Evolutionary conservation across 2,888 invertebrate genomes (phyloP).

Genomic region (Acanthopleura granulata): DNA sequence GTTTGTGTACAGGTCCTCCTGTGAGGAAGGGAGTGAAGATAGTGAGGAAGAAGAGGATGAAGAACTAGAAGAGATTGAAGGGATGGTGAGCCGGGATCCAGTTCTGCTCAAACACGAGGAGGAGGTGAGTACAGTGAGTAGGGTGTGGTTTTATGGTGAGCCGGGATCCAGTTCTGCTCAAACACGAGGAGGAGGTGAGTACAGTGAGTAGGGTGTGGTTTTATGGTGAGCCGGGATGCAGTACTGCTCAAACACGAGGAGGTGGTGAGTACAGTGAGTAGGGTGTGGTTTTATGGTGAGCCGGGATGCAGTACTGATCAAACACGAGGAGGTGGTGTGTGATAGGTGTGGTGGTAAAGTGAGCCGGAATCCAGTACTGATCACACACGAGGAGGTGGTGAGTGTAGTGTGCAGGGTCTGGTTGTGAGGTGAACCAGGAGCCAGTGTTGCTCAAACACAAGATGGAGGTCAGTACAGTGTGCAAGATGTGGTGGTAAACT

Average conservation of each 20-base stretch:
- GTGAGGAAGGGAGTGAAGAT: constrained; percentile 38
- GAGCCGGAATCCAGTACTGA: too few relatives aligned
- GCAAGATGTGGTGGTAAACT: too few relatives aligned
- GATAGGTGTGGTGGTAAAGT: too few relatives aligned
- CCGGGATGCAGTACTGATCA: constrained; percentile 20
- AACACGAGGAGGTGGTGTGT: constrained; percentile 34
- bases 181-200: constrained; percentile 36
- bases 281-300: too few relatives aligned
- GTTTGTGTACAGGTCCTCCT: background rate
- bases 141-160: too few relatives aligned
- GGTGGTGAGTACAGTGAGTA: constrained; percentile 29
- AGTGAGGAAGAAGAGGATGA: constrained; percentile 71
- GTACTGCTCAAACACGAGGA: constrained; percentile 29
- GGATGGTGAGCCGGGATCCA: constrained; percentile 7
- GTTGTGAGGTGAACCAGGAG: too few relatives aligned
- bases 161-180: constrained; percentile 20
- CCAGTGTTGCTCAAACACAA: too few relatives aligned
- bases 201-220: too few relatives aligned
- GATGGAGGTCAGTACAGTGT: too few relatives aligned
- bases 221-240: constrained; percentile 5
- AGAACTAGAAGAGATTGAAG: constrained; percentile 22
- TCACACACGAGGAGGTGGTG: too few relatives aligned
- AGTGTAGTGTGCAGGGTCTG: too few relatives aligned
- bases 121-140: constrained; percentile 30
- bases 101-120: constrained; percentile 29